phyloP scores from a whole-genome alignment of 2,113 vertebrate genomes.

The Pelodiscus sinensis region DNA sequence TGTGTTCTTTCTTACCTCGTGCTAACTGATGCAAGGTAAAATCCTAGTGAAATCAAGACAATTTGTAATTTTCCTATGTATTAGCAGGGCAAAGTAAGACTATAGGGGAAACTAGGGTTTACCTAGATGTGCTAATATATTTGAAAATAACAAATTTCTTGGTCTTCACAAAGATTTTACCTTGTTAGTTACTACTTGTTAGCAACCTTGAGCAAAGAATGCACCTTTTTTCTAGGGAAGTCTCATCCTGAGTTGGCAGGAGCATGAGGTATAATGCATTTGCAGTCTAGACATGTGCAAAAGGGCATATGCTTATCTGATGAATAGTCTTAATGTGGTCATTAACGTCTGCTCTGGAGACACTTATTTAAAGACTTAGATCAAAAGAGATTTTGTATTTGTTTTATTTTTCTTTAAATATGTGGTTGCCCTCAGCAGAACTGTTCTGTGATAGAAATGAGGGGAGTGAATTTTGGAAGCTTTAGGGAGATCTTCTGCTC shows the following conservation, averaged over 20 bases:
- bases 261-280: accelerated
- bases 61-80: background rate
- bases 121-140: background rate
- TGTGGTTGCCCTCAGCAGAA: accelerated
- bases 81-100: background rate
- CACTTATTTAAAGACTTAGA: background rate
- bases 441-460: background rate
- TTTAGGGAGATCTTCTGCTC: background rate
- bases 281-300: accelerated
- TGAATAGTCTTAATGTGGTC: accelerated
- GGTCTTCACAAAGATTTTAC: background rate
- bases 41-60: background rate
- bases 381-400: background rate
- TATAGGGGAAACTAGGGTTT: background rate
- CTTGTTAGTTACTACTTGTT: background rate
- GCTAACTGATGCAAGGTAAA: background rate
- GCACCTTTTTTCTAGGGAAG: background rate
- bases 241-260: background rate
- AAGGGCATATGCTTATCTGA: accelerated
- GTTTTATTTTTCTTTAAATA: background rate
- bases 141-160: background rate
- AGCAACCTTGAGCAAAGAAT: background rate
- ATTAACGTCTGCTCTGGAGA: background rate
- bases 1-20: background rate
- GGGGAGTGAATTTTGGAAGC: accelerated